A percentile compares a stretch with the other conserved stretches of the same genome.
These are phyloP conservation scores for Parotocinclus haroldoi DNA, from an alignment of 2,797 vertebrate species.

Conservation along the genomic window DNA sequence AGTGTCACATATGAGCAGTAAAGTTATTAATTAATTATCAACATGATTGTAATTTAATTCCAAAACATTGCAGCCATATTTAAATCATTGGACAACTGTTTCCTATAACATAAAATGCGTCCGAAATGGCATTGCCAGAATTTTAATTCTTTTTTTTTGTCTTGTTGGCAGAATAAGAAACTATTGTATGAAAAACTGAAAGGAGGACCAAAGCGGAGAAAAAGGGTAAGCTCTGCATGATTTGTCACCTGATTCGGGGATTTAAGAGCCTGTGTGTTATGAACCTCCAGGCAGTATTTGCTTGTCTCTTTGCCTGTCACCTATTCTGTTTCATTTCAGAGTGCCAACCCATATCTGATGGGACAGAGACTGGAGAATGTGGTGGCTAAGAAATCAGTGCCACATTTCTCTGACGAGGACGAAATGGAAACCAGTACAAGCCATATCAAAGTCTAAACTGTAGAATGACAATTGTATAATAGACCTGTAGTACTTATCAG, in stretches of 20 bases:
- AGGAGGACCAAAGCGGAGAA: conserved; percentile 85
- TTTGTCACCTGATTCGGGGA: conserved; percentile 21
- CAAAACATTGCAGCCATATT: too few species aligned
- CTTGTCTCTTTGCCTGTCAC: neutral
- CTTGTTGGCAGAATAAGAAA: conserved; percentile 84
- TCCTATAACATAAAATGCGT: too few species aligned
- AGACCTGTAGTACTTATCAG: conserved; percentile 16
- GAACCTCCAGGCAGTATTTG: neutral
- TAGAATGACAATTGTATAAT: conserved; percentile 25
- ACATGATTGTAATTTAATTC: too few species aligned
- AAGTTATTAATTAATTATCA: too few species aligned
- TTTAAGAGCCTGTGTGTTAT: neutral
- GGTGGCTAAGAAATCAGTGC: conserved; percentile 96
- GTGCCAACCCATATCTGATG: conserved; percentile 88
- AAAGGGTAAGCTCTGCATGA: conserved; percentile 75
- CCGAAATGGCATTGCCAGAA: neutral
- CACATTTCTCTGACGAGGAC: conserved; percentile 90
- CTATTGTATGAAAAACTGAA: conserved; percentile 91
- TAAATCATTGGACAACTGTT: too few species aligned
- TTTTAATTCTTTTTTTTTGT: conserved; percentile 28
- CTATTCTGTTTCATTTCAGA: conserved; percentile 70
- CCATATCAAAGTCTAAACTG: conserved; percentile 56
- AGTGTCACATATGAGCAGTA: too few species aligned
- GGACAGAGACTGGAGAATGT: conserved; percentile 92
- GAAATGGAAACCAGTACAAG: conserved; percentile 54